These are phyloP conservation scores for Brenthis daphne DNA, from an alignment of 2,888 invertebrate genomes.

Conservation along the genomic window DNA sequence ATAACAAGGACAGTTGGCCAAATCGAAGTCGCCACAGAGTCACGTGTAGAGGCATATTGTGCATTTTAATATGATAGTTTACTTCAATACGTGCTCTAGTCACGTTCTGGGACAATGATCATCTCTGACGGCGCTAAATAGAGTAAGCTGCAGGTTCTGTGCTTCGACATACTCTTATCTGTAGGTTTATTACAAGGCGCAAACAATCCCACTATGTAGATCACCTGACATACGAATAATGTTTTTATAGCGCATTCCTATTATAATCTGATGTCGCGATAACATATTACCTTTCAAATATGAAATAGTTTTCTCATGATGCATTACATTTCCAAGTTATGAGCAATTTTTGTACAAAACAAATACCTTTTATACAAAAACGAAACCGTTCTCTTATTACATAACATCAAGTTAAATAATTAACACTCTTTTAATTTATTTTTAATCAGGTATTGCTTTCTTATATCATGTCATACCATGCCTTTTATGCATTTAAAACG, in stretches of 20 bases:
- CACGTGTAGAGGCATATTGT: slow-evolving; percentile 56
- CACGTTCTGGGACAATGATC: slow-evolving; percentile 53
- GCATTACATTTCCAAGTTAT: slow-evolving; percentile 38
- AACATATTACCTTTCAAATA: slow-evolving; percentile 53
- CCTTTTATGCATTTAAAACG: background rate
- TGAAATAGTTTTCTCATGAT: slow-evolving; percentile 59
- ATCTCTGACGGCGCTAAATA: slow-evolving; percentile 32
- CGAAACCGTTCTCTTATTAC: no score
- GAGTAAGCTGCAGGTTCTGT: slow-evolving; percentile 45
- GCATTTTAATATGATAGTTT: slow-evolving; percentile 53
- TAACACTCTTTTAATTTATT: background rate
- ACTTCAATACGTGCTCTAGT: slow-evolving; percentile 67
- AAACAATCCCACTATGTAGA: slow-evolving; percentile 61
- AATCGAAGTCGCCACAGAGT: slow-evolving; percentile 35
- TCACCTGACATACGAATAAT: slow-evolving; percentile 74
- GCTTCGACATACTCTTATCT: slow-evolving; percentile 52
- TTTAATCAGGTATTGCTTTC: no score
- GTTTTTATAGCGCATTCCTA: slow-evolving; percentile 72
- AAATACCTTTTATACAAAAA: background rate
- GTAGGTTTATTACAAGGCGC: slow-evolving; percentile 49
- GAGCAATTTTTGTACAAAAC: slow-evolving; percentile 12
- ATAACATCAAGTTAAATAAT: background rate
- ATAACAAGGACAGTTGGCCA: slow-evolving; percentile 27
- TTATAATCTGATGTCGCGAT: slow-evolving; percentile 66
- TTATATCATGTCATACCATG: no score